Conservation (phyloP, 92 coral and sea anemone genomes). For the Montipora capitata region DNA sequence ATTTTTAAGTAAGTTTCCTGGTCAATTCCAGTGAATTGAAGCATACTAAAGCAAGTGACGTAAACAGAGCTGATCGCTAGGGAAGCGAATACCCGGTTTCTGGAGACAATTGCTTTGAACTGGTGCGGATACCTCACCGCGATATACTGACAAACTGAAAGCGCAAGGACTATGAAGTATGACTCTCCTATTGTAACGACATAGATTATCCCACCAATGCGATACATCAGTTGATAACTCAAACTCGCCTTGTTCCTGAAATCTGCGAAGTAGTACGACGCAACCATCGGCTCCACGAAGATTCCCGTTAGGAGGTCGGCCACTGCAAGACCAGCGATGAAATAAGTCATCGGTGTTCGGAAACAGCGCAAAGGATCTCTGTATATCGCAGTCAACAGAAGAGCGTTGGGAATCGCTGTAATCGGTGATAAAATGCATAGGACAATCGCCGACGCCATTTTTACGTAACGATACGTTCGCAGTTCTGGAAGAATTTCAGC, state of each 20-base stretch:
- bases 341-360: slow-evolving; percentile 84
- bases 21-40: slow-evolving; percentile 79
- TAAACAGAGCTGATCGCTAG: slow-evolving; percentile 77
- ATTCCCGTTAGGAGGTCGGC: slow-evolving; percentile 82
- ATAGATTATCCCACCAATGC: slow-evolving; percentile 80
- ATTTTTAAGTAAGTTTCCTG: slow-evolving; percentile 53
- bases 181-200: slow-evolving; percentile 83
- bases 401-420: slow-evolving; percentile 80
- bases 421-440: slow-evolving; percentile 80
- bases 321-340: slow-evolving; percentile 84
- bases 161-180: slow-evolving; percentile 78
- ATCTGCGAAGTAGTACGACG: slow-evolving; percentile 61
- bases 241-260: slow-evolving; percentile 41
- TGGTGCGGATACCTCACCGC: slow-evolving; percentile 86
- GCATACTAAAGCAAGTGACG: slow-evolving; percentile 63
- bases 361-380: slow-evolving; percentile 82
- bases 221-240: slow-evolving; percentile 30
- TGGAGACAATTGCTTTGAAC: slow-evolving; percentile 80
- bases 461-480: slow-evolving; percentile 61
- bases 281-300: slow-evolving; percentile 83
- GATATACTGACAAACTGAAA: slow-evolving; percentile 83
- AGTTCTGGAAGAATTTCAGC: slow-evolving; percentile 27
- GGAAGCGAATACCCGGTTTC: slow-evolving; percentile 54
- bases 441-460: slow-evolving; percentile 75
- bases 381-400: slow-evolving; percentile 79